Evolutionary conservation across 2,888 invertebrate species (phyloP), one percentile per base, ranked within the genome.

Genomic region (Drosophila tanythrix): DNA sequence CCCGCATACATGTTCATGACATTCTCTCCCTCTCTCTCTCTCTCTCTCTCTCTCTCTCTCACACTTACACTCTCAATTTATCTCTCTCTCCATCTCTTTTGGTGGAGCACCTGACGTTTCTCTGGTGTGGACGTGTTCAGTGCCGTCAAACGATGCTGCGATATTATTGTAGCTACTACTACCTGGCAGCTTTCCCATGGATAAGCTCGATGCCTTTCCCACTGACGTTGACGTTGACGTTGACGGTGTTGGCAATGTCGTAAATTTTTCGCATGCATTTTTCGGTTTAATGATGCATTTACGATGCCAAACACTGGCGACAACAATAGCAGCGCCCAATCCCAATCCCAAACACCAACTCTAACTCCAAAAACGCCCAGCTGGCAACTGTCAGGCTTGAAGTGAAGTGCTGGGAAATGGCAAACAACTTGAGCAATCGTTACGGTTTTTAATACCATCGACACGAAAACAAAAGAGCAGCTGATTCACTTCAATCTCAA

Each of bases 241-340:
- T 46, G 60, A 72, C 76, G 83, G 89, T 87, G 88, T 87, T 82
- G 81, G 82, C 65, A 77, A 77, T 73, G 81, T 91, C 91, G 83
- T 90, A 90, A 91, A 90, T 82, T 88, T 82, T 83, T 77, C 81
- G 84, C 88, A 89, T 89, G 91, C 89, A 89, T 88, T 91, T 90
- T 90, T 86, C 80, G 78, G 82, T 88, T 90, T 90, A 90, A 91
- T 90, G 91, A 91, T 89, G 90, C 90, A 89, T 91, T 91, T 90
- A 90, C 90, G 91, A 91, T 84, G 80, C 81, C 76, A 86, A 76
- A 46, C 88, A 87, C 74, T 85, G 77, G 80, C 81, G 79, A 71
- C 89, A 77, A 76, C 82, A 79, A 65, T 73, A 71, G 38, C 67
- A 55, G 56, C 43, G 25, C 29, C 40, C 56, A 51, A 18, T 59